Base-by-base conservation (phyloP, 1,140 invertebrate species). In the Plodia interpunctella region DNA sequence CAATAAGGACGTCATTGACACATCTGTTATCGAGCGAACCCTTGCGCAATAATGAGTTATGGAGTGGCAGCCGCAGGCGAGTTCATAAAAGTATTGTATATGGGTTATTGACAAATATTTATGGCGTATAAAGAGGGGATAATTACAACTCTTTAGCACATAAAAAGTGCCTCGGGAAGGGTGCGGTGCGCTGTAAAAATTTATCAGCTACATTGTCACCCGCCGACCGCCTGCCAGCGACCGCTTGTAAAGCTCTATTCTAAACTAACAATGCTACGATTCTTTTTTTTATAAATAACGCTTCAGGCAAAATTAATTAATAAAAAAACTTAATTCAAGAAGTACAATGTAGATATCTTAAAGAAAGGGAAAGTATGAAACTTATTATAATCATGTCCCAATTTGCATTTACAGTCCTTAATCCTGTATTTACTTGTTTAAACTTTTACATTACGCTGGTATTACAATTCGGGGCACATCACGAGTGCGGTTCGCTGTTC, bases 101-200 rank as follows among this genome's bases (percentile, higher is more conserved):
- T 76, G 79, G 78, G 80, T 80, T 87, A 85, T 87, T 88, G 83
- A 87, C 83, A 85, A 88, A 88, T 88, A 85, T 87, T 87, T 87
- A 87, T 84, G 76, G 77, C 71, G 79, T 85, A 88, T 85, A 84
- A 85, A 87, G 73, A 88, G 82, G 80, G 83, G 79, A 87, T 88
- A 88, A 88, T 88, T 88, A 88, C 83, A 88, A 87, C 82, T 88
- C 82, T 88, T 88, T 88, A 81, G 72, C 75, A 76, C 79, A 81
- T 87, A 87, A 88, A 88, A 88, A 88, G 74, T 74, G 65, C n/a
- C 65, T 62, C 70, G 62, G 57, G 69, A 76, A 84, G 84, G 83
- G 85, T 82, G 80, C 73, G 73, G 20, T 63, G 63, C 59, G 70
- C 69, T 75, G 72, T 81, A 69, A 73, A 87, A 83, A 83, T 84